phyloP scores from a whole-genome alignment of 2,797 vertebrate species.

The Diglossa cyanea region DNA sequence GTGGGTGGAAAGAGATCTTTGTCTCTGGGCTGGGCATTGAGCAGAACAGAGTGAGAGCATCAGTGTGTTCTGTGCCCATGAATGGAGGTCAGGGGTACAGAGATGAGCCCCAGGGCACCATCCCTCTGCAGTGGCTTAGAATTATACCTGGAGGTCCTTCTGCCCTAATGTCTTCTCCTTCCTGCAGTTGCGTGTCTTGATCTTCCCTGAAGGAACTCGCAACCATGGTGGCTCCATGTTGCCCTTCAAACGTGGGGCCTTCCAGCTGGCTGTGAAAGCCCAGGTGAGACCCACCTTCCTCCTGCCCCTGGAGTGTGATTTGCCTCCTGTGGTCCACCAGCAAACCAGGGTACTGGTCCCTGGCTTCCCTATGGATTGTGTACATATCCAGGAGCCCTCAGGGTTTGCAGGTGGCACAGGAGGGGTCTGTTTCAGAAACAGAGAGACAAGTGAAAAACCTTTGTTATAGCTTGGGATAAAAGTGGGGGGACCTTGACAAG shows the following conservation, averaged over 20 bases:
- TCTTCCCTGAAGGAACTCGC: conserved; percentile 81
- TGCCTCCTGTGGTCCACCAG: background rate
- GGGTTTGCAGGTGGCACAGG: background rate
- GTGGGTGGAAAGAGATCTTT: background rate
- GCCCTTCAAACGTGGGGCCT: conserved; percentile 80
- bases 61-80: background rate
- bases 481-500: background rate
- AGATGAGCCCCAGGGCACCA: background rate
- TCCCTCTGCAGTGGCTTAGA: background rate
- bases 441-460: background rate
- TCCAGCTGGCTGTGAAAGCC: conserved; percentile 80
- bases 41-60: background rate
- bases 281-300: conserved; percentile 67
- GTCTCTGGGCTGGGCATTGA: background rate
- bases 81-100: background rate
- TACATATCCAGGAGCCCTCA: background rate
- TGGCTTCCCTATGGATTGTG: background rate
- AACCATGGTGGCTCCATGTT: conserved; percentile 77
- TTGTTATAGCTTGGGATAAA: background rate
- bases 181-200: conserved; percentile 72
- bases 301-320: rapidly evolving
- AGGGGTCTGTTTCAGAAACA: background rate
- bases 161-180: background rate
- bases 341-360: background rate
- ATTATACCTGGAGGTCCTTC: background rate